These are phyloP conservation scores for Takifugu bimaculatus DNA, from an alignment of 2,113 vertebrate genomes.

Conservation along the genomic window DNA sequence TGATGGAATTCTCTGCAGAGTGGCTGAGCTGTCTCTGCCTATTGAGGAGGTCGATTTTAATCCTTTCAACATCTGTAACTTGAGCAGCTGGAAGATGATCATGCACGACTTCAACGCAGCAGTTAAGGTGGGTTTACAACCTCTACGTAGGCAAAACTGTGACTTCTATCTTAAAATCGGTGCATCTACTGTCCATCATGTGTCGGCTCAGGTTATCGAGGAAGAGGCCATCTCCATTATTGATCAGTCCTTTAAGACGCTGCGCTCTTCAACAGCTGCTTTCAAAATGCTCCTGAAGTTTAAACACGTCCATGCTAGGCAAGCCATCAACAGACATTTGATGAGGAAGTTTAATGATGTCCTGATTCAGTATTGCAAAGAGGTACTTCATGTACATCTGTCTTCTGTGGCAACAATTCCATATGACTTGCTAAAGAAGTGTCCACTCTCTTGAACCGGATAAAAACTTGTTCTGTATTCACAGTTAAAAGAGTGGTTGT, in stretches of 20 bases:
- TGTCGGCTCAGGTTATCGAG: constrained; percentile 81
- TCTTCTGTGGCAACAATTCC: no score
- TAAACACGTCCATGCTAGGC: constrained; percentile 79
- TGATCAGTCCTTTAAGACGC: constrained; percentile 85
- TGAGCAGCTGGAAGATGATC: constrained; percentile 79
- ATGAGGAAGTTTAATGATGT: constrained; percentile 87
- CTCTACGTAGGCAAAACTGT: neutral
- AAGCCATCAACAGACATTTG: constrained; percentile 83
- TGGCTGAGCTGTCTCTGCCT: constrained; percentile 78
- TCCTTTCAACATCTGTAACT: constrained; percentile 77
- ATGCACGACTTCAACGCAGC: constrained; percentile 81
- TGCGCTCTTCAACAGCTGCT: constrained; percentile 85
- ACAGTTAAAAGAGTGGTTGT: neutral
- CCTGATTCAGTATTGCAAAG: constrained; percentile 85
- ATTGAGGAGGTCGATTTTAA: constrained; percentile 81
- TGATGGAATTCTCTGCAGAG: constrained; percentile 76
- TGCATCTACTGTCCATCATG: neutral
- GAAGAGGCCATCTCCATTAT: constrained; percentile 84
- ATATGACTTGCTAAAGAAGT: no score
- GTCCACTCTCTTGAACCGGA: no score
- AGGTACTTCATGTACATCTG: constrained; percentile 73
- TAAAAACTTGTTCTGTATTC: no score
- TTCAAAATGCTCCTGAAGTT: constrained; percentile 90
- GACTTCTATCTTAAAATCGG: neutral
- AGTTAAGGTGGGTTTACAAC: constrained; percentile 73